phyloP scores from a whole-genome alignment of 1,140 invertebrate species.

The Aporrectodea caliginosa region DNA sequence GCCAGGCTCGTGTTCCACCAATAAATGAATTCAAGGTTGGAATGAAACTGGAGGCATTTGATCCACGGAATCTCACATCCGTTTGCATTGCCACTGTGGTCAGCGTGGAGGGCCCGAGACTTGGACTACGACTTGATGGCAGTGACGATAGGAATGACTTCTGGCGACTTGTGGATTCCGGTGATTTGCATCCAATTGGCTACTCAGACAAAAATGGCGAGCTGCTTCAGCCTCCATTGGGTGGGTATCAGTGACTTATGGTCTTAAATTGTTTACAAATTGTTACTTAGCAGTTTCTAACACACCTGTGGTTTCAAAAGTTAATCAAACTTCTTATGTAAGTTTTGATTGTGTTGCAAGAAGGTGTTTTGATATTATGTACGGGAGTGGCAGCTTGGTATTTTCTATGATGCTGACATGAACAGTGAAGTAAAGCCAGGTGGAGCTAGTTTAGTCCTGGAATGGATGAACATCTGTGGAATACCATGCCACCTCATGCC shows the following conservation, averaged over 20 bases:
- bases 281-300: too few species aligned
- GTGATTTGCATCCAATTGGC: constrained; percentile 89
- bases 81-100: constrained; percentile 95
- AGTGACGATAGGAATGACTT: constrained; percentile 98
- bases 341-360: too few species aligned
- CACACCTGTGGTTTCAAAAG: too few species aligned
- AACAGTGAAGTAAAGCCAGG: too few species aligned
- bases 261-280: too few species aligned
- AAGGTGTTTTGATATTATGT: too few species aligned
- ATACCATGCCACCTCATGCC: too few species aligned
- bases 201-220: constrained; percentile 88
- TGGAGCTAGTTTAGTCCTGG: too few species aligned
- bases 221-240: constrained; percentile 81
- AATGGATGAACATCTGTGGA: too few species aligned
- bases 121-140: constrained; percentile 86
- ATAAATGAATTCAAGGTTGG: constrained; percentile 87
- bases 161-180: constrained; percentile 91
- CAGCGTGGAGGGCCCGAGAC: constrained; percentile 77
- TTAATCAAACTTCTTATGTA: too few species aligned
- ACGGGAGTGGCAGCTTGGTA: too few species aligned
- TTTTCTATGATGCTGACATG: too few species aligned
- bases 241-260: constrained; percentile 53
- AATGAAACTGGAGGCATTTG: constrained; percentile 92
- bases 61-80: constrained; percentile 86
- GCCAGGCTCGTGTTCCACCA: constrained; percentile 68